Conservation (phyloP, 2,797 vertebrate species). For the Austrolebias charrua region DNA sequence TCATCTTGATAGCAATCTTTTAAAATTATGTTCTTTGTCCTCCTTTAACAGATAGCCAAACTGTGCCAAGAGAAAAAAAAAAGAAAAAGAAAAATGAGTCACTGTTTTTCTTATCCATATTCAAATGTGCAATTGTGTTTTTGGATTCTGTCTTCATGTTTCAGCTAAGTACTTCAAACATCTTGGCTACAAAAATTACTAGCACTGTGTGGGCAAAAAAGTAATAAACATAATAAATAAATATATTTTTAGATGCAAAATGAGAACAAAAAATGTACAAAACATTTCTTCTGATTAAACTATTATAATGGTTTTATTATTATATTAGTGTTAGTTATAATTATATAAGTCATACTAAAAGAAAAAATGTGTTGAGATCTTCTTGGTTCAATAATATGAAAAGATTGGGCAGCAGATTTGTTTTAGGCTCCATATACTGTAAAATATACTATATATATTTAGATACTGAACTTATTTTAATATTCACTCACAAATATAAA, state of each 20-base stretch:
- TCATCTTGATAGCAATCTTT: not conserved
- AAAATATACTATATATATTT: no score
- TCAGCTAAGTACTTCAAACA: slow-evolving; percentile 15
- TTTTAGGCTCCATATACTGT: no score
- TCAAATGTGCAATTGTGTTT: slow-evolving; percentile 17
- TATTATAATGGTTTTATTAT: no score
- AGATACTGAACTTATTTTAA: no score
- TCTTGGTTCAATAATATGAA: no score
- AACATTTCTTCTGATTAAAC: no score
- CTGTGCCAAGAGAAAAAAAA: slow-evolving; percentile 8
- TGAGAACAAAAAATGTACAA: not conserved
- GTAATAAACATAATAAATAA: not conserved
- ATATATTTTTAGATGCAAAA: slow-evolving; percentile 3
- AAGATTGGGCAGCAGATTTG: no score
- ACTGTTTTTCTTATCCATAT: slow-evolving; percentile 22
- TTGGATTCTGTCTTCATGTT: slow-evolving; percentile 13
- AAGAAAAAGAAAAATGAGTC: slow-evolving; percentile 17
- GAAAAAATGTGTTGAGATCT: no score
- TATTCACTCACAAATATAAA: no score
- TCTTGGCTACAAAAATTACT: slow-evolving; percentile 23
- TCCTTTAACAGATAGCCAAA: not conserved
- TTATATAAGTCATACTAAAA: no score
- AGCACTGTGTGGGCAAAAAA: slow-evolving; percentile 13
- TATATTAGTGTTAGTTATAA: no score
- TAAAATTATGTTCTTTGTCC: not conserved